Base-by-base conservation (phyloP, 2,797 vertebrate species). In the Arrhamphus sclerolepis region DNA sequence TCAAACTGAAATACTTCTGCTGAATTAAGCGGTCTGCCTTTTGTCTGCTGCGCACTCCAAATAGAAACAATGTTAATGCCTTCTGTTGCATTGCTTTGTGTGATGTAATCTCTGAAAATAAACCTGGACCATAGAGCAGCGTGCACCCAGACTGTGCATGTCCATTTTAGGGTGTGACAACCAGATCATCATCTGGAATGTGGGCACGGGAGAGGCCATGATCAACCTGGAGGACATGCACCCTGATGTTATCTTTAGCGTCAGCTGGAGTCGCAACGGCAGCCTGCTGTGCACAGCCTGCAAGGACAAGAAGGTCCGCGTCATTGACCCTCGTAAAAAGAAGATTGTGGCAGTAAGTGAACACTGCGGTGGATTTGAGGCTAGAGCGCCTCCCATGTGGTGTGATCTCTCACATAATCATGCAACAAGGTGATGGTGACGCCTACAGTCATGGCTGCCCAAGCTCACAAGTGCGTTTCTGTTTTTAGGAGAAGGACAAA, bases 251-350 rank as follows among this genome's bases (percentile, higher is more conserved):
- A 98, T 99, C 74, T 98, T 94, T 84, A 99, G 97, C 0, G 96
- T 94, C 43, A 96, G 96, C 94, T 99, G 97, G 97, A 98, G 95
- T 80, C 94, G 94, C 81, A 96, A 95, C 0, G 97, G 97, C 81
- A 94, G 93, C 85, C 94, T 98, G 4, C 95, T 99, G 76, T 98
- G 97, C 83, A 99, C 97, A 0, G 93, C 97, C 42, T 98, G 96
- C 91, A 98, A 98, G 85, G 97, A 99, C 93, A 99, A 99, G 84
- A 98, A 96, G 87, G 92, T 99, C 57, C 93, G 97, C 31, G 92
- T 99, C 8, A 96, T 99, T 0, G 96, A 99, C 80, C 97, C 97
- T 7, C 93, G 97, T 72, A 98, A 97, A 77, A 94, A 94, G 46
- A 95, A 96, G 87, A 85, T 98, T 0, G 84, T 95, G 8, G 89